These are phyloP conservation scores for Monopterus albus DNA, from an alignment of 2,113 vertebrate species.

Conservation along the genomic window DNA sequence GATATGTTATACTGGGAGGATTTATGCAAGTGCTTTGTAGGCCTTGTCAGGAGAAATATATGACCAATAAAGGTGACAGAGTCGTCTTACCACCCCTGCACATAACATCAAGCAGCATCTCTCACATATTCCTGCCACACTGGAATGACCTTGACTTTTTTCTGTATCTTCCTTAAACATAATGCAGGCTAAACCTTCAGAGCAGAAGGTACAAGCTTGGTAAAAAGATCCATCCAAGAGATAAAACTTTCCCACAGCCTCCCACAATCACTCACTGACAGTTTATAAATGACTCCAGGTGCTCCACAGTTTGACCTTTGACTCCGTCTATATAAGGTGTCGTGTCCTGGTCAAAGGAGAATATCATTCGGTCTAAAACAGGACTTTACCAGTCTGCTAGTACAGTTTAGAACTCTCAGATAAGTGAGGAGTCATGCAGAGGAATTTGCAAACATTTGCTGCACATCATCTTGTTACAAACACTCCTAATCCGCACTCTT, in stretches of 20 bases:
- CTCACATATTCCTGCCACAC: conserved; percentile 18
- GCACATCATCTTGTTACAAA: conserved; percentile 69
- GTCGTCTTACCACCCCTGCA: conserved; percentile 23
- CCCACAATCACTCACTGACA: conserved; percentile 26
- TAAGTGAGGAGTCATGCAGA: conserved; percentile 54
- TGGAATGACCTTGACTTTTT: conserved; percentile 25
- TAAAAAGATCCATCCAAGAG: conserved; percentile 30
- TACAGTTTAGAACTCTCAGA: conserved; percentile 55
- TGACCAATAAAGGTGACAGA: conserved; percentile 54
- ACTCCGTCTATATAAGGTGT: conserved; percentile 46
- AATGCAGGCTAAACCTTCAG: conserved; percentile 25
- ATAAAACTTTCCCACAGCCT: conserved; percentile 57
- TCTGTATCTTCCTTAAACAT: conserved; percentile 45
- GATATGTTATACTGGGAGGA: conserved; percentile 63
- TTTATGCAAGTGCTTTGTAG: conserved; percentile 60
- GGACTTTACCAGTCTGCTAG: conserved; percentile 32
- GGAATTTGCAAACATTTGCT: conserved; percentile 73
- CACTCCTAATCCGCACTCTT: conserved; percentile 62
- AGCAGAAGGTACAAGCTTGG: conserved; percentile 31
- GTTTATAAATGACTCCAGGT: conserved; percentile 56
- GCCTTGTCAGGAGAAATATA: conserved; percentile 34
- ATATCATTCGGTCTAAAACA: conserved; percentile 49
- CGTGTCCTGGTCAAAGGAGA: conserved; percentile 57
- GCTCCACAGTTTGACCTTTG: conserved; percentile 61
- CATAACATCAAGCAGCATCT: conserved; percentile 50